Percentiles rank a stretch among this genome's conserved stretches.
phyloP scores from a whole-genome alignment of 2,113 vertebrate genomes.

The Chaenogobius annularis region DNA sequence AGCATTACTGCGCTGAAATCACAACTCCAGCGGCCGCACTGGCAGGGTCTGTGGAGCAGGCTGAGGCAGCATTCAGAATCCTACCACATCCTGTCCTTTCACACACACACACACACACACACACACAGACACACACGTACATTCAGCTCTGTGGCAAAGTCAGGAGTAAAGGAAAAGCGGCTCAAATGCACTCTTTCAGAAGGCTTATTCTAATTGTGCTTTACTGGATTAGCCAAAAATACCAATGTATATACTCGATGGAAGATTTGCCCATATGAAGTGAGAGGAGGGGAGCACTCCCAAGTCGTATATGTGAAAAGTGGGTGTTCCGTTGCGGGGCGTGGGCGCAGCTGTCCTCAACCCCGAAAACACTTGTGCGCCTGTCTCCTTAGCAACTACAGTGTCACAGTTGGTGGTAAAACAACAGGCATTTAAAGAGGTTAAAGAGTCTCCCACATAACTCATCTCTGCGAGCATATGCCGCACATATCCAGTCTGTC shows the following conservation, averaged over 20 bases:
- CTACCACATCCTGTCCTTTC: conserved; percentile 75
- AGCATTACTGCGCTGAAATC: conserved; percentile 60
- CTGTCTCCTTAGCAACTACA: conserved; percentile 31
- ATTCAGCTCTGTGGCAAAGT: conserved; percentile 34
- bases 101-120: conserved; percentile 29
- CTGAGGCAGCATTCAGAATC: conserved; percentile 69
- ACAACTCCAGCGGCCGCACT: conserved; percentile 50
- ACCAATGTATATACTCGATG: conserved; percentile 60
- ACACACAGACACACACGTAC: conserved; percentile 27
- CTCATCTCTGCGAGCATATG: conserved; percentile 3
- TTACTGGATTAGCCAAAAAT: conserved; percentile 65
- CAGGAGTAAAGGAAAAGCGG: conserved; percentile 46
- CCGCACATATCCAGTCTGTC: conserved; percentile 6
- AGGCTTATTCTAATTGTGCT: conserved; percentile 58
- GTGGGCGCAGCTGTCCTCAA: conserved; percentile 51
- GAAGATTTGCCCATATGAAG: conserved; percentile 58
- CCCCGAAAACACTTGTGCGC: conserved; percentile 33
- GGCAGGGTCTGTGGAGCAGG: conserved; percentile 57
- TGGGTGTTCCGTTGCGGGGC: conserved; percentile 43
- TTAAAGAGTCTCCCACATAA: conserved; percentile 21
- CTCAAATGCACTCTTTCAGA: conserved; percentile 47
- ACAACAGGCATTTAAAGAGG: conserved; percentile 16
- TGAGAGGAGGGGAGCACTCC: conserved; percentile 15
- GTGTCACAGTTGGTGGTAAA: conserved; percentile 25
- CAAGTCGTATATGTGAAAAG: conserved; percentile 22